Evolutionary conservation across 2,888 invertebrate genomes (phyloP).

Genomic region (Agriotes lineatus): DNA sequence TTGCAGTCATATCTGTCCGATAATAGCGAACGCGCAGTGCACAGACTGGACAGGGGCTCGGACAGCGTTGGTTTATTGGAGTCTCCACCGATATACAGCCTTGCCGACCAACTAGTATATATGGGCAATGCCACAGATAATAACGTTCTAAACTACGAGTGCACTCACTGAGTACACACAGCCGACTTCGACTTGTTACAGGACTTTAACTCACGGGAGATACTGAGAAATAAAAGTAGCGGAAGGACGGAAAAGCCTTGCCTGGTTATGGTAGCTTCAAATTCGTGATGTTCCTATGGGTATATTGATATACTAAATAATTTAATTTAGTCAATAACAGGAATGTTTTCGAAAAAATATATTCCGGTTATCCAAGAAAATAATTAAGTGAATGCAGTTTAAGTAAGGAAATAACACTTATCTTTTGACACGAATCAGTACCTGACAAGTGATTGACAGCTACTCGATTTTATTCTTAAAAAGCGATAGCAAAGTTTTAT

Average conservation of each 20-base stretch:
- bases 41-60: slow-evolving; percentile 46
- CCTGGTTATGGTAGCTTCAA: background rate
- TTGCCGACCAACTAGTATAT: slow-evolving; percentile 50
- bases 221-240: slow-evolving; percentile 38
- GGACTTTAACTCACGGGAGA: slow-evolving; percentile 41
- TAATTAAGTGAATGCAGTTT: no score
- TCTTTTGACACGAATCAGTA: no score
- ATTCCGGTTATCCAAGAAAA: no score
- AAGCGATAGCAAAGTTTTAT: no score
- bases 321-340: no score
- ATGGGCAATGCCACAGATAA: slow-evolving; percentile 52
- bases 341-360: no score
- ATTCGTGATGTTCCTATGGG: background rate
- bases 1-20: slow-evolving; percentile 51
- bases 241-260: slow-evolving; percentile 25
- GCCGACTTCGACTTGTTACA: slow-evolving; percentile 43
- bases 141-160: slow-evolving; percentile 50
- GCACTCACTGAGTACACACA: slow-evolving; percentile 41
- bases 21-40: slow-evolving; percentile 46
- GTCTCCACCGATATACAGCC: slow-evolving; percentile 46
- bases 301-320: background rate
- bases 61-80: slow-evolving; percentile 51
- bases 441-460: no score
- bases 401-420: no score
- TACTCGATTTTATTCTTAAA: no score